phyloP scores from a whole-genome alignment of 2,888 invertebrate species.

The Noctua fimbriata region DNA sequence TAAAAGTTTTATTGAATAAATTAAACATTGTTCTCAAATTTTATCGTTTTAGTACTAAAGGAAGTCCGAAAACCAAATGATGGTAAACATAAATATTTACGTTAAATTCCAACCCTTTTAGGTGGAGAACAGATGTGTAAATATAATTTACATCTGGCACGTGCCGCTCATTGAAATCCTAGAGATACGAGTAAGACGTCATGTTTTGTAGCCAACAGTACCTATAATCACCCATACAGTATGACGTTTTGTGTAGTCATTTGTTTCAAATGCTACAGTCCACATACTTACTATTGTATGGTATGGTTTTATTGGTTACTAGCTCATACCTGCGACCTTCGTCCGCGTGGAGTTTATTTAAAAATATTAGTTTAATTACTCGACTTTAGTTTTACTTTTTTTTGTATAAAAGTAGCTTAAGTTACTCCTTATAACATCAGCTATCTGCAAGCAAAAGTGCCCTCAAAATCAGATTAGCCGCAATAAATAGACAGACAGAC shows the following conservation, averaged over 20 bases:
- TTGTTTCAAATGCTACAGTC: neutral
- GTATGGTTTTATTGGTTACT: neutral
- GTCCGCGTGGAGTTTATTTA: too few species aligned
- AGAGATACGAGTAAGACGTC: neutral
- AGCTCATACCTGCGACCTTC: too few species aligned
- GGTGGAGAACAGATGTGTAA: constrained; percentile 4
- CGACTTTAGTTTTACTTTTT: too few species aligned
- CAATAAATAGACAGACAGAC: too few species aligned
- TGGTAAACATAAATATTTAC: constrained; percentile 27
- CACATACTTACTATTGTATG: too few species aligned
- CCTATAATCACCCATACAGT: neutral
- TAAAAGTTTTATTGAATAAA: neutral
- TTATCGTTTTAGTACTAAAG: neutral
- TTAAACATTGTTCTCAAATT: neutral
- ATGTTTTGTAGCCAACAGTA: neutral
- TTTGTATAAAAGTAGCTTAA: too few species aligned
- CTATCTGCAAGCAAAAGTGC: too few species aligned
- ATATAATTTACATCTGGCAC: constrained; percentile 22
- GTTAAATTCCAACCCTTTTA: constrained; percentile 17
- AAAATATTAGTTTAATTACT: too few species aligned
- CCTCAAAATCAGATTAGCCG: too few species aligned
- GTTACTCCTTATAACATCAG: too few species aligned
- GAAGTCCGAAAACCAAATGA: neutral
- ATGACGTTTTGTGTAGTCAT: constrained; percentile 9
- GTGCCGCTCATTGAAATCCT: constrained; percentile 10